phyloP scores from a whole-genome alignment of 2,113 vertebrate species.

The Saimiri boliviensis region DNA sequence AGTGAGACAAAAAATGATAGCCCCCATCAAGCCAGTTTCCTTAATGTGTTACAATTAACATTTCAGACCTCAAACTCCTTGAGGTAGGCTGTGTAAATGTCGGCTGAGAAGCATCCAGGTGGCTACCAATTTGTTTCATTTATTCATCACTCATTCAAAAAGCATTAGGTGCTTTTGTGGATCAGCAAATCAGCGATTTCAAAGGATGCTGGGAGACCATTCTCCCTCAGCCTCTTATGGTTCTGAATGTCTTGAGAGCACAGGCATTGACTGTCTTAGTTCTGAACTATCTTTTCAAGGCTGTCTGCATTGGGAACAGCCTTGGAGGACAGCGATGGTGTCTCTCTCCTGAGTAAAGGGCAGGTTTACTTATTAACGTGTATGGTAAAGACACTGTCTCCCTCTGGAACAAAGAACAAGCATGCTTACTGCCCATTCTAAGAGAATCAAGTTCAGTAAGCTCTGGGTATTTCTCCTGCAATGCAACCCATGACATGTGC shows the following conservation, averaged over 20 bases:
- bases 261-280: neutral
- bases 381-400: neutral
- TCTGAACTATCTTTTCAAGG: neutral
- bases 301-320: neutral
- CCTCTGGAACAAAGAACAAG: neutral
- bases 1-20: neutral
- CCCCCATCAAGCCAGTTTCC: neutral
- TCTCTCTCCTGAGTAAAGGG: neutral
- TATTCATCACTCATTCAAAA: neutral
- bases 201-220: neutral
- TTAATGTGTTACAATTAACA: neutral
- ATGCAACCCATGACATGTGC: no score
- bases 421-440: fast-evolving
- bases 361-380: neutral
- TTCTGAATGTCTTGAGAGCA: neutral
- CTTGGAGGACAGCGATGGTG: neutral
- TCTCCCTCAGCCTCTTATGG: neutral
- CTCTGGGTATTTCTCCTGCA: neutral
- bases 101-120: neutral
- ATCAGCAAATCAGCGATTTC: neutral
- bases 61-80: neutral
- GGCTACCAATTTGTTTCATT: neutral
- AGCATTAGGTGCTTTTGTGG: neutral
- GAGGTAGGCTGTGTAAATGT: neutral
- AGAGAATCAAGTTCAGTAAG: neutral